A percentile compares a stretch with the other conserved stretches of the same genome.
Evolutionary conservation across 2,113 vertebrate species (phyloP).

Genomic region (Chrysochloris asiatica): DNA sequence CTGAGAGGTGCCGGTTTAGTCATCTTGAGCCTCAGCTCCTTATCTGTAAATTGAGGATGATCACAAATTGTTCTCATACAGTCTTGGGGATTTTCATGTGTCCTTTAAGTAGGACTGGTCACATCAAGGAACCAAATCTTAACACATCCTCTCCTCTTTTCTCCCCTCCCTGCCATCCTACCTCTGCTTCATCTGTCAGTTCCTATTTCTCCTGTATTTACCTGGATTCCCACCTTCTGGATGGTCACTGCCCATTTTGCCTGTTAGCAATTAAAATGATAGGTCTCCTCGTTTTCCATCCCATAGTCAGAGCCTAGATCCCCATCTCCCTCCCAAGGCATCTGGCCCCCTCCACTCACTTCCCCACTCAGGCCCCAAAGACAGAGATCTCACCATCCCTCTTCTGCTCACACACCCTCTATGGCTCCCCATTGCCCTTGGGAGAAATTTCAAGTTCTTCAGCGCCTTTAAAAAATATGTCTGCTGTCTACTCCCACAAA

Average conservation of each 20-base stretch:
- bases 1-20: neutral
- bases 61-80: too few species aligned
- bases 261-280: neutral
- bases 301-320: neutral
- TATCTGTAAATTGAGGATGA: neutral
- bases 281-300: neutral
- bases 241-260: neutral
- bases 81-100: neutral
- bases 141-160: neutral
- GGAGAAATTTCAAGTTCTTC: constrained; percentile 8
- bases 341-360: neutral
- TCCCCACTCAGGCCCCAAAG: neutral
- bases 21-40: neutral
- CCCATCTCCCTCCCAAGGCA: neutral
- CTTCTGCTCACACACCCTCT: neutral
- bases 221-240: neutral
- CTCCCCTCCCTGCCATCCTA: neutral
- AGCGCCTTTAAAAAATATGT: neutral
- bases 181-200: neutral
- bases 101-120: neutral
- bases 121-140: neutral
- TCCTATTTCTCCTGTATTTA: neutral
- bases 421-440: neutral
- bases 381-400: neutral
- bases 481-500: neutral